A percentile compares a stretch with the other conserved stretches of the same genome.
Evolutionary conservation across 2,888 invertebrate genomes (phyloP).

Genomic region (Acanthococcus lagerstroemiae): DNA sequence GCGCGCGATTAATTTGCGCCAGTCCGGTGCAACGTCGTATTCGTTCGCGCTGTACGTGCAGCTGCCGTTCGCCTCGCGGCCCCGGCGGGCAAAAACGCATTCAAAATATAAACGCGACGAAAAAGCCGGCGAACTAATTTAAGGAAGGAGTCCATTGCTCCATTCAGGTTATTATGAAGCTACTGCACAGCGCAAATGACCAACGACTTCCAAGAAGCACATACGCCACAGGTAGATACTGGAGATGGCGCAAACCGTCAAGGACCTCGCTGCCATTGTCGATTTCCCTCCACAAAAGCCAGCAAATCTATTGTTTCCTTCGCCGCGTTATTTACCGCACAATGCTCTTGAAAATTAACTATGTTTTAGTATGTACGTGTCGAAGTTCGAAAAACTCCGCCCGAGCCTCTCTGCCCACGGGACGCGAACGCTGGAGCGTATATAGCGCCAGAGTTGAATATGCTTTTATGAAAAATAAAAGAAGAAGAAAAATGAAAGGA

Average conservation of each 20-base stretch:
- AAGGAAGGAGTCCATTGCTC: too few relatives aligned
- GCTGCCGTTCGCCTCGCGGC: too few relatives aligned
- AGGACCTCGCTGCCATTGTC: conserved; percentile 20
- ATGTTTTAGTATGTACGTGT: conserved; percentile 1
- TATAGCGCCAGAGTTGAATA: conserved; percentile 8
- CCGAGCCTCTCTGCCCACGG: not conserved
- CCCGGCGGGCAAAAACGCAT: not conserved
- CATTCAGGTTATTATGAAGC: too few relatives aligned
- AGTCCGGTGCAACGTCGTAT: too few relatives aligned
- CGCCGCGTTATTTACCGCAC: not conserved
- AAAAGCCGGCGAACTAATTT: not conserved
- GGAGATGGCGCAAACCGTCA: conserved; percentile 22
- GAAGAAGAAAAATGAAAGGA: not conserved
- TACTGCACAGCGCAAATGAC: too few relatives aligned
- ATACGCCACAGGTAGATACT: conserved; percentile 4
- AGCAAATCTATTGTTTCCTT: conserved; percentile 17
- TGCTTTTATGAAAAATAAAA: not conserved
- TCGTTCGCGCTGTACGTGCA: too few relatives aligned
- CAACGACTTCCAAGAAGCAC: conserved; percentile 16
- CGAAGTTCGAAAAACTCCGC: conserved; percentile 12
- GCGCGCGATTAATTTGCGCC: too few relatives aligned
- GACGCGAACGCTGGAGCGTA: too few relatives aligned
- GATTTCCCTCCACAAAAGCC: conserved; percentile 19
- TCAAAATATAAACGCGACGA: not conserved
- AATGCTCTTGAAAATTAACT: conserved; percentile 22